Evolutionary conservation across 1,140 invertebrate species (phyloP).

Genomic region (Lamellibrachia luymesi): DNA sequence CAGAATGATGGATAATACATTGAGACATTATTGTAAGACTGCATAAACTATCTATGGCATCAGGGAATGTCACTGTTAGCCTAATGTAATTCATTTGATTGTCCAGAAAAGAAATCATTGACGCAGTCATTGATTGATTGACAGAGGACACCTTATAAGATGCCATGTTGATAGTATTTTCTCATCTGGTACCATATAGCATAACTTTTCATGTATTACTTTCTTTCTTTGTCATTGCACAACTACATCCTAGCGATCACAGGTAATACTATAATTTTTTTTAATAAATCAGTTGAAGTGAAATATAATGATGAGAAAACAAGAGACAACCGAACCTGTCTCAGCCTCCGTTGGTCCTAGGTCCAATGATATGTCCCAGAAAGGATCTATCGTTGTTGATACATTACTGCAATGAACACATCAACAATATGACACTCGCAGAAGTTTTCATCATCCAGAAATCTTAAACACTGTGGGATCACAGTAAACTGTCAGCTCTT

Average conservation of each 20-base stretch:
- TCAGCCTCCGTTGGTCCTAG: constrained; percentile 61
- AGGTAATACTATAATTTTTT: too few relatives aligned
- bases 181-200: too few relatives aligned
- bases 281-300: too few relatives aligned
- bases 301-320: constrained; percentile 6
- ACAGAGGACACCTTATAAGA: too few relatives aligned
- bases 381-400: constrained; percentile 96
- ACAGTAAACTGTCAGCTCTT: not conserved
- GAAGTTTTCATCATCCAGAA: not conserved
- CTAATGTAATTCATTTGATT: too few relatives aligned
- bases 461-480: not conserved
- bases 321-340: constrained; percentile 56
- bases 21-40: not conserved
- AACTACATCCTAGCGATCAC: not conserved
- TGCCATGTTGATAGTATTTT: too few relatives aligned
- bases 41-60: not conserved
- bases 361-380: constrained; percentile 96
- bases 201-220: not conserved
- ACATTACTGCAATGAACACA: constrained; percentile 57
- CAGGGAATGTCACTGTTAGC: not conserved
- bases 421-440: not conserved
- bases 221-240: not conserved
- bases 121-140: too few relatives aligned
- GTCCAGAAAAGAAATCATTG: too few relatives aligned
- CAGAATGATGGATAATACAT: constrained; percentile 17